phyloP scores from a whole-genome alignment of 2,888 invertebrate genomes.

The Epirrhoe tristata region DNA sequence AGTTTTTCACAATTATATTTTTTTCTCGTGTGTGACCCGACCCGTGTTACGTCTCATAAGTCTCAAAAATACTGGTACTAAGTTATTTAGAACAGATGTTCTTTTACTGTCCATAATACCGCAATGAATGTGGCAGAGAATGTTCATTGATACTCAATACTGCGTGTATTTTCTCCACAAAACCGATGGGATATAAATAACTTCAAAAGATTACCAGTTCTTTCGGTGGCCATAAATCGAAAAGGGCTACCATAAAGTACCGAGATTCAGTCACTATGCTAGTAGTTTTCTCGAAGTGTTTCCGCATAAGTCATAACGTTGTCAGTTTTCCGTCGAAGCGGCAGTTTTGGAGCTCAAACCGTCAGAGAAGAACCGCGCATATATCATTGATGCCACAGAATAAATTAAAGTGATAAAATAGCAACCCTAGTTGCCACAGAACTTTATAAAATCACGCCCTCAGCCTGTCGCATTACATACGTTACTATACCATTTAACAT shows the following conservation, averaged over 20 bases:
- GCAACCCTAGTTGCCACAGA: not conserved
- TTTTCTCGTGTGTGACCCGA: not conserved
- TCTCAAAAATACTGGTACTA: not conserved
- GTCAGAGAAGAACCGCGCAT: constrained; percentile 30
- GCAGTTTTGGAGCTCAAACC: constrained; percentile 42
- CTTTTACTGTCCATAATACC: constrained; percentile 16
- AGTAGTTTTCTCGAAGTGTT: constrained; percentile 55
- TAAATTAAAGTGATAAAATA: constrained; percentile 15
- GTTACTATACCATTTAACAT: not conserved
- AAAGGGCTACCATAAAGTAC: constrained; percentile 45
- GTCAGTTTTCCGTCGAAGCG: constrained; percentile 54
- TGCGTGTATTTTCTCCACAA: constrained; percentile 21
- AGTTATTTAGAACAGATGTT: constrained; percentile 1
- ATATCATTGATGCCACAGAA: constrained; percentile 34
- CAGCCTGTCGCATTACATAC: too few relatives aligned
- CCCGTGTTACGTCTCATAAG: not conserved
- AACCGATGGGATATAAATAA: constrained; percentile 30
- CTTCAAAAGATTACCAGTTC: constrained; percentile 32
- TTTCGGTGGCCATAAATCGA: constrained; percentile 39
- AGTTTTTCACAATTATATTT: not conserved
- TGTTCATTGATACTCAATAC: constrained; percentile 26
- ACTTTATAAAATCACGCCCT: constrained; percentile 1
- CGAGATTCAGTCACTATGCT: constrained; percentile 45
- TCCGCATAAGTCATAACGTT: constrained; percentile 59
- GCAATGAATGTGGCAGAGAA: constrained; percentile 19